These are phyloP conservation scores for Chelonoidis abingdonii DNA, from an alignment of 2,113 vertebrate species.

Conservation along the genomic window DNA sequence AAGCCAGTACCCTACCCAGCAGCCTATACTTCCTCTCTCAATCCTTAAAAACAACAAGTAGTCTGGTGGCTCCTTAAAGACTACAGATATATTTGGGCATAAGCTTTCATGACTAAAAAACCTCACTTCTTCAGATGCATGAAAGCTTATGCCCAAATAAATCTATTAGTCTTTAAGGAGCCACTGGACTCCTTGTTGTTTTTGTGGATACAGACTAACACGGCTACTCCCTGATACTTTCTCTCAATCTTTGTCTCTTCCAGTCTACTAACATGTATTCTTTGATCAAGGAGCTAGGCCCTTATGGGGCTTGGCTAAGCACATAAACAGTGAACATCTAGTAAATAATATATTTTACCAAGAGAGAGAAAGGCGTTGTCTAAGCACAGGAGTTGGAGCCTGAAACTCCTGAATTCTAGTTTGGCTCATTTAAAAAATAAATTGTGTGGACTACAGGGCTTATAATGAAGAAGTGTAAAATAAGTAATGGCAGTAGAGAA, in stretches of 20 bases:
- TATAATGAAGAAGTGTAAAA: not conserved
- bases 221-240: too few species aligned
- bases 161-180: too few species aligned
- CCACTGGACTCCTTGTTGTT: too few species aligned
- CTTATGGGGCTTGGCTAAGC: not conserved
- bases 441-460: not conserved
- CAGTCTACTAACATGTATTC: not conserved
- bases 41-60: slow-evolving; percentile 1
- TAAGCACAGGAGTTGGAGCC: not conserved
- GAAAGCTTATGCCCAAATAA: too few species aligned
- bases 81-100: too few species aligned
- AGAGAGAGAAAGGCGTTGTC: not conserved
- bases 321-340: not conserved
- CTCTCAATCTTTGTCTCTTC: not conserved
- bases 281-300: slow-evolving; percentile 1
- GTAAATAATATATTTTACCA: not conserved
- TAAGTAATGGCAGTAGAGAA: not conserved
- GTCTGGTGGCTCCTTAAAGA: too few species aligned
- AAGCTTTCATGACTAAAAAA: too few species aligned
- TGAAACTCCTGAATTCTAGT: not conserved
- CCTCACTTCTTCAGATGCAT: too few species aligned
- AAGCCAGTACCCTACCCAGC: slow-evolving; percentile 71
- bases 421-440: not conserved
- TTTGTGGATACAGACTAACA: too few species aligned
- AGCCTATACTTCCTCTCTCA: slow-evolving; percentile 68